phyloP scores from a whole-genome alignment of 1,140 invertebrate species.

The Contarinia nasturtii region DNA sequence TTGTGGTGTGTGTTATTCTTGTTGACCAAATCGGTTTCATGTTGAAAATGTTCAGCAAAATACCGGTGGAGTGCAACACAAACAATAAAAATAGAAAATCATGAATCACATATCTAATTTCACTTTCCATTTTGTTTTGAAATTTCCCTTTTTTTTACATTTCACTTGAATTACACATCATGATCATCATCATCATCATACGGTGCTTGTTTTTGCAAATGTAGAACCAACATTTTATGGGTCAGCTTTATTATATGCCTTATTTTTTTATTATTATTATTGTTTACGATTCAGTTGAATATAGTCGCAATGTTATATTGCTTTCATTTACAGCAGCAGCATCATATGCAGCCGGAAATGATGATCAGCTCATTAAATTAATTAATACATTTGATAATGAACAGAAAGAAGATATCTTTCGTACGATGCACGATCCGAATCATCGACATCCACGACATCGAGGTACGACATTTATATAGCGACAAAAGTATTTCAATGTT shows the following conservation, averaged over 20 bases:
- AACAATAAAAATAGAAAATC: conserved; percentile 7
- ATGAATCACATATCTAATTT: background rate
- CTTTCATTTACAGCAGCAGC: conserved; percentile 1
- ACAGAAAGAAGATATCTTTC: conserved; percentile 19
- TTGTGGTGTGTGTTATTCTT: too few species aligned
- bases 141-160: background rate
- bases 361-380: too few species aligned
- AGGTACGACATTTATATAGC: background rate
- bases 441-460: conserved; percentile 26
- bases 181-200: too few species aligned
- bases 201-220: too few species aligned
- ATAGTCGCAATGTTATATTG: too few species aligned
- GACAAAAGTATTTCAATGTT: too few species aligned
- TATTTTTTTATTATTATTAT: background rate
- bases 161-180: too few species aligned
- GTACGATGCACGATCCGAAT: conserved; percentile 33
- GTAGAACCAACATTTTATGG: too few species aligned
- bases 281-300: too few species aligned
- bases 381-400: conserved; percentile 1
- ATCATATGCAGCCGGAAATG: background rate
- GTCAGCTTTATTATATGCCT: background rate
- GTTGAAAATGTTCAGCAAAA: too few species aligned
- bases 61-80: background rate
- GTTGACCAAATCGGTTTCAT: too few species aligned
- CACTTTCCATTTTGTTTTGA: background rate